Base-by-base conservation (phyloP, 1,140 invertebrate genomes). In the Zaprionus davidi region DNA sequence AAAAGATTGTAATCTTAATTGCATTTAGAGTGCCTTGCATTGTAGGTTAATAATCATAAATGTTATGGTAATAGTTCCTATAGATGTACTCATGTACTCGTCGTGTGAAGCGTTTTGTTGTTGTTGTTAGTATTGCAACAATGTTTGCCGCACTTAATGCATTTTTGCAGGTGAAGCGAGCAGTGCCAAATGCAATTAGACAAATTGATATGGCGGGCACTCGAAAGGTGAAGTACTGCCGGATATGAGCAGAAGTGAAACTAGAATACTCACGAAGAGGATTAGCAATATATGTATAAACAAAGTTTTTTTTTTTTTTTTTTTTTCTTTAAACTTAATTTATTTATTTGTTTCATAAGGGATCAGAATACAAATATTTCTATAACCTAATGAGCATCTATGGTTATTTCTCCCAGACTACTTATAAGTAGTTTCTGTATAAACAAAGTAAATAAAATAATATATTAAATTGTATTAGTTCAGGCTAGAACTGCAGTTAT, bases 11-110 rank as follows among this genome's bases (percentile, higher is more conserved):
- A 82, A 88, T 88, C 85, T 88, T 88, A 88, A 88, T 88, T 88
- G 85, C 86, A 88, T 90, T 88, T 88, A 88, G 85, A 88, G 85
- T 88, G 85, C 85, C 86, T 87, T 83, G 85, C 85, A 88, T 88
- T 88, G 85, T 88, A 79, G 85, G 86, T 88, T 88, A 88, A 88
- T 88, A 88, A 88, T 90, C 86, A 88, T 88, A 87, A 87, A 87
- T 87, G 84, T 88, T 88, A 87, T 88, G 84, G 84, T 87, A 87
- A 87, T 87, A 87, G 84, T 87, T 77, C 66, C 59, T 59, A 83
- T 78, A 80, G 72, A 58, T 71, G 71, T 22, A 65, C 41, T 46
- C 56, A 76, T 60, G 41, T 46, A 36, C 53, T 26, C 71, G 60
- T 38, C 53, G 58, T 72, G 72, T 80, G 66, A 76, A 84, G 62